Base-by-base conservation (phyloP, 2,797 vertebrate species). In the Petrocephalus sullivani region DNA sequence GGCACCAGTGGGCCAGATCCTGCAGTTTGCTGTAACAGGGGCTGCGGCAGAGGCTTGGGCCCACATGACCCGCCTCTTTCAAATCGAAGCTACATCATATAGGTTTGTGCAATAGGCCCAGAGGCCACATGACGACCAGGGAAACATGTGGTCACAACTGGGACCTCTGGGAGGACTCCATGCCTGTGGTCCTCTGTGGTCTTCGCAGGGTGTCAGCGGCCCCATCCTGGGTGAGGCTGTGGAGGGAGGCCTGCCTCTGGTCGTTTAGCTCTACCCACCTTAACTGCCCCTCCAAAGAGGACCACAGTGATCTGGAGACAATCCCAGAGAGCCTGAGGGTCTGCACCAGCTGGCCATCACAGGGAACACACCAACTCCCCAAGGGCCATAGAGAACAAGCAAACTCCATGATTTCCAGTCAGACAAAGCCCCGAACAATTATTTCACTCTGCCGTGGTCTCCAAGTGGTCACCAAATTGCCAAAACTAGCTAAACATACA, bases 11-110 rank as follows among this genome's bases (percentile, higher is more conserved):
- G 0, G 89, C 85, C 88, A 88, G 71, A 87, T 0, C 5, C 88
- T 91, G 90, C 78, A 90, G 92, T 90, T 89, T 83, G 33, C 84
- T 0, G 90, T 94, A 93, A 95, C 93, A 92, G 93, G 91, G 93
- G 60, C 91, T 90, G 92, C 91, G 87, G 89, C 91, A 93, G 91
- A 90, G 71, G 8, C 67, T 85, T 4, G 0, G 75, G 86, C 61
- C 91, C 87, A 58, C 87, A 87, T 91, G 92, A 93, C 92, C 92
- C 90, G 51, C 1, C 86, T 90, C 86, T 84, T 51, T 87, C 90
- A 91, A 64, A 51, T 16, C 37, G 90, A 91, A 85, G 89, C 90
- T 88, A 90, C 92, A 93, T 93, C 92, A 92, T 89, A 87, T 28
- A 56, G 87, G 49, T 67, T 90, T 88, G 91, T 90, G 91, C 89